These are phyloP conservation scores for Pocota personata DNA, from an alignment of 2,888 invertebrate species.

Conservation along the genomic window DNA sequence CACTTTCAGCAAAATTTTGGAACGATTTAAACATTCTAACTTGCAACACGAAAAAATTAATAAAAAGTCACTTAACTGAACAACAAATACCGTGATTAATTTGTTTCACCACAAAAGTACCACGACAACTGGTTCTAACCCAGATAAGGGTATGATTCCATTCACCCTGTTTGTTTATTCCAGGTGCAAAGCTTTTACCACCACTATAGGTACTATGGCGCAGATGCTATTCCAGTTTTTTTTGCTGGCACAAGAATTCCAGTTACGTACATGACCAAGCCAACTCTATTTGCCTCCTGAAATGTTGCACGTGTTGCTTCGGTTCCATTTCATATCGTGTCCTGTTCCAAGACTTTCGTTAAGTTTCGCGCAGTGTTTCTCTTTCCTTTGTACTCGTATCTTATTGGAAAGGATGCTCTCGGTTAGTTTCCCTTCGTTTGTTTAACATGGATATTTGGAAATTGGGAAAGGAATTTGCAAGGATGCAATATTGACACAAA, in stretches of 20 bases:
- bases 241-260: neutral
- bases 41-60: neutral
- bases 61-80: neutral
- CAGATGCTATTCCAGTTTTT: neutral
- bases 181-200: conserved; percentile 2
- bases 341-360: conserved; percentile 18
- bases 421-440: neutral
- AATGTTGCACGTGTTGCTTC: conserved; percentile 53
- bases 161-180: conserved; percentile 18
- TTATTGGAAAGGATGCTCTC: neutral
- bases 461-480: neutral
- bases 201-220: neutral
- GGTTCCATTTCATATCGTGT: neutral
- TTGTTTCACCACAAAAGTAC: conserved; percentile 12
- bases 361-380: neutral
- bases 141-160: conserved; percentile 28
- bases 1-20: too few relatives aligned
- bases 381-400: neutral
- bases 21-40: neutral
- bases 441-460: neutral
- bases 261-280: neutral
- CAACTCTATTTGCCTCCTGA: neutral
- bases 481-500: neutral
- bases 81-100: conserved; percentile 9
- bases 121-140: conserved; percentile 37